Conservation (phyloP, 2,797 vertebrate species). For the Macropodus opercularis region DNA sequence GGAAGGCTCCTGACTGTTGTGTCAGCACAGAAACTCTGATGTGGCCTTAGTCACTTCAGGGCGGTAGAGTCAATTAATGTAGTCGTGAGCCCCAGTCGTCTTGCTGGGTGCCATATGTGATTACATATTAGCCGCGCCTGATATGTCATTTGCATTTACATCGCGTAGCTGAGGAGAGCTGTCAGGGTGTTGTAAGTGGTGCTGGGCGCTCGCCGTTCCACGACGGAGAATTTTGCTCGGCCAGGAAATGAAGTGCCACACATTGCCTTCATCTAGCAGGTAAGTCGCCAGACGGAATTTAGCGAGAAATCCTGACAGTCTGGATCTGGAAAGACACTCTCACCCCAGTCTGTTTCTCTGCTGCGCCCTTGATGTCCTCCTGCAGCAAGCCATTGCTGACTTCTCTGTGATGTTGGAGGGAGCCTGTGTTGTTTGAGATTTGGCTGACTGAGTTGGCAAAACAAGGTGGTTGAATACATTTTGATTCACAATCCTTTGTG, state of each 20-base stretch:
- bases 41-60: constrained; percentile 74
- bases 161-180: constrained; percentile 69
- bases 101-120: constrained; percentile 81
- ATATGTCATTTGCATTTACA: constrained; percentile 80
- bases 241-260: constrained; percentile 76
- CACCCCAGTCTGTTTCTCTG: constrained; percentile 70
- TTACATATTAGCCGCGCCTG: constrained; percentile 78
- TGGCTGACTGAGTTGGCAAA: constrained; percentile 81
- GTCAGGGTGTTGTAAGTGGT: constrained; percentile 67
- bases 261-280: constrained; percentile 74
- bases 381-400: constrained; percentile 71
- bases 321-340: constrained; percentile 75
- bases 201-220: constrained; percentile 51
- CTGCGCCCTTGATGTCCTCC: constrained; percentile 75
- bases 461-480: constrained; percentile 77
- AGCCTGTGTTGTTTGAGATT: constrained; percentile 81
- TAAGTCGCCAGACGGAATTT: constrained; percentile 68
- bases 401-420: constrained; percentile 75
- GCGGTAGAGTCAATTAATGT: constrained; percentile 78
- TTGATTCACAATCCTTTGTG: constrained; percentile 75
- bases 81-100: constrained; percentile 68
- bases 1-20: constrained; percentile 62
- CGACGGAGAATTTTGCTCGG: constrained; percentile 60
- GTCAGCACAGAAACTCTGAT: constrained; percentile 68
- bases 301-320: constrained; percentile 70